Conservation (phyloP, 2,113 vertebrate species). For the Pseudorectes ferrugineus region DNA sequence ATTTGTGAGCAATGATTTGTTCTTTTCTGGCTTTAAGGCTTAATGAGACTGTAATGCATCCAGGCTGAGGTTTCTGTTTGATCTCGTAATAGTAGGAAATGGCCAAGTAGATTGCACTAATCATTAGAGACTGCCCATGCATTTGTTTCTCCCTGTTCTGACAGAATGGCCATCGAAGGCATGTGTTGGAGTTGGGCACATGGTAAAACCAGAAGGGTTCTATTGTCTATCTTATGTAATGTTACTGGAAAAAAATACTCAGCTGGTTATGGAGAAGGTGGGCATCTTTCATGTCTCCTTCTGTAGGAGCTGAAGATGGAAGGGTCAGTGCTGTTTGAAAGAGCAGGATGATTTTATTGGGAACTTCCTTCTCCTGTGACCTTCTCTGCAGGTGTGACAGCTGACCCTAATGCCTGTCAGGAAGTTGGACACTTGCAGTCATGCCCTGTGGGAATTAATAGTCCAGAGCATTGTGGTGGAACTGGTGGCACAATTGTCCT, state of each 20-base stretch:
- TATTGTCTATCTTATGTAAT: neutral
- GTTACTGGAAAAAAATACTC: neutral
- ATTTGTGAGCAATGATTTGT: slow-evolving; percentile 36
- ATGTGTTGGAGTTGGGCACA: neutral
- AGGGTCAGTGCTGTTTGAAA: neutral
- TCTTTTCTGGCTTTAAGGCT: slow-evolving; percentile 25
- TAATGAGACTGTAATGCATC: slow-evolving; percentile 22
- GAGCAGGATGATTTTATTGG: neutral
- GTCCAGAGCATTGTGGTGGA: neutral
- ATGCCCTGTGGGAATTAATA: neutral
- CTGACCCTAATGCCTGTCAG: neutral
- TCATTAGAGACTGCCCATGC: neutral
- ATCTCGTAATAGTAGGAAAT: neutral
- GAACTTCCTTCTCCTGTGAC: neutral
- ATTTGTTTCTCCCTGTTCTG: neutral
- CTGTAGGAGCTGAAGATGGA: neutral
- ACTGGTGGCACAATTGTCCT: neutral
- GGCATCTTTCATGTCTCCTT: fast-evolving
- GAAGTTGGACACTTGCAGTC: neutral
- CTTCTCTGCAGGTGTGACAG: neutral
- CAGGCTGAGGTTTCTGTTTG: slow-evolving; percentile 34
- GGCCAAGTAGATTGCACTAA: neutral
- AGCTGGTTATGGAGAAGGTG: neutral
- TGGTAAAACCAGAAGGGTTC: neutral
- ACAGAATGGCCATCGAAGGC: neutral